These are phyloP conservation scores for Mionectes macconnelli DNA, from an alignment of 2,113 vertebrate genomes.

Conservation along the genomic window DNA sequence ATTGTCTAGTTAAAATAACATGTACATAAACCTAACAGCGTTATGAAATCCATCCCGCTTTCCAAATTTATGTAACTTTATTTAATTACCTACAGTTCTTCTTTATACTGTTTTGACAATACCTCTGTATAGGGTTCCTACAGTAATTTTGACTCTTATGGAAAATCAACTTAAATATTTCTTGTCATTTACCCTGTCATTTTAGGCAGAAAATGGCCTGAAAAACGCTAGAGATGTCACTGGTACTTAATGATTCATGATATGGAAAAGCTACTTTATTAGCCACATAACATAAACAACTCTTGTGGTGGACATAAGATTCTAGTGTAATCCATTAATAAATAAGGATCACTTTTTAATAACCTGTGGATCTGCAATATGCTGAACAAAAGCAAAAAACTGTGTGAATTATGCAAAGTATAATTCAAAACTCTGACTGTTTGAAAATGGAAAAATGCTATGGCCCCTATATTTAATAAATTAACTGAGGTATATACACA, in stretches of 20 bases:
- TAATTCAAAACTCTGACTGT: background rate
- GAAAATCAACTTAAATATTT: background rate
- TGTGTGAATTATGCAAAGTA: background rate
- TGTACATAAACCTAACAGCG: background rate
- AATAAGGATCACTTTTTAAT: background rate
- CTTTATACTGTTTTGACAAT: background rate
- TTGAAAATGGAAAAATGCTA: background rate
- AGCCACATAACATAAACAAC: background rate
- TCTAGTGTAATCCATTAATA: background rate
- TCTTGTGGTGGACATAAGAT: background rate
- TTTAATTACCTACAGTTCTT: background rate
- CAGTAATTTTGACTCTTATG: background rate
- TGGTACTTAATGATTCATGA: background rate
- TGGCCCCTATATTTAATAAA: background rate
- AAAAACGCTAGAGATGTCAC: background rate
- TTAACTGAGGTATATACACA: background rate
- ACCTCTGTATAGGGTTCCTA: background rate
- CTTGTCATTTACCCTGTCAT: rapidly evolving
- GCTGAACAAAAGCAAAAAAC: background rate
- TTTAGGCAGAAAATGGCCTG: background rate
- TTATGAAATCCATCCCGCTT: background rate
- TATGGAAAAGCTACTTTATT: background rate
- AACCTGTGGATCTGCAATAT: background rate
- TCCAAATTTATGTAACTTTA: background rate
- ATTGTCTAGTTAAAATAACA: background rate